Evolutionary conservation across 2,888 invertebrate genomes (phyloP), one percentile per base, ranked within the genome.

Genomic region (Drosophila paranaensis): DNA sequence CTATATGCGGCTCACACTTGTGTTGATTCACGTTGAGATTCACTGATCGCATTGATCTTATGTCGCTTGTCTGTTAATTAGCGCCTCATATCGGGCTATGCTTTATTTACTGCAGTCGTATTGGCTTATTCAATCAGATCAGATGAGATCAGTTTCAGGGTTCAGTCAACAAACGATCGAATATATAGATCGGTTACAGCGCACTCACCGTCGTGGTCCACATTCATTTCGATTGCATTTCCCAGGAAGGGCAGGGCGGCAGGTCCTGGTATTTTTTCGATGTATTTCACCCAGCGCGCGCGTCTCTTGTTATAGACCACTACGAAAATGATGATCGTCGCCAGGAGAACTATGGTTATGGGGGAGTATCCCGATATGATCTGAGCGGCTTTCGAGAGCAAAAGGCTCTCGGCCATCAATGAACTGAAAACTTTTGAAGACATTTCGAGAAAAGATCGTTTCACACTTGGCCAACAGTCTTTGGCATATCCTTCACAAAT

Each of bases 221-320:
- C 94, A 88, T 94, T 94, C 75, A 95, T 92, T 87, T 95, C 94
- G 57, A 94, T 93, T 30, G 94, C 93, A 90, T 95, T 93, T 45
- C 95, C 95, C 62, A 95, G 87, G 16, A 95, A 81, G 0, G 95
- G 95, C 58, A 94, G 85, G 5, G 94, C 93, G 1, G 93, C 92
- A 13, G 95, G 95, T 55, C 95, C 95, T 10, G 94, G 95, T 61
- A 95, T 94, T 84, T 93, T 93, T 48, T 94, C 93, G 62, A 94
- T 93, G 60, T 94, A 90, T 72, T 93, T 92, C 46, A 94, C 93
- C 78, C 93, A 84, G 60, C 93, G 90, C 40, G 92, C 89, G 50
- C 93, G 90, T 50, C 91, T 72, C 57, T 88, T 88, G 63, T 92
- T 93, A 55, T 92, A 92, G 55, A 92, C 76, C 67, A 92, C 82